Conservation (phyloP, 2,888 invertebrate genomes). For the Apodemia mormo region DNA sequence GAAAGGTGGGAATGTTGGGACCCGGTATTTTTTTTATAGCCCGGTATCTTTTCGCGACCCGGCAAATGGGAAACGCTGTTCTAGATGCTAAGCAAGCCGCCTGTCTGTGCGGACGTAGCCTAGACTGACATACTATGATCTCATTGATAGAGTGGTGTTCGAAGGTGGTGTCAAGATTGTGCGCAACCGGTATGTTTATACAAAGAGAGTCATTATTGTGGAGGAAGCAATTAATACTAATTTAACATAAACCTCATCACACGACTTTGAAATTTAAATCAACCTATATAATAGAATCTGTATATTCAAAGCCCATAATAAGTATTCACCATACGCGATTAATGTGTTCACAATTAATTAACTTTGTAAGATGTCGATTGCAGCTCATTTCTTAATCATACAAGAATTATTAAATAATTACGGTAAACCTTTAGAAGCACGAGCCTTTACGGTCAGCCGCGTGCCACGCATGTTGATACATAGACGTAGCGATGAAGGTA, state of each 20-base stretch:
- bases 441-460: conserved; percentile 51
- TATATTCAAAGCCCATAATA: background rate
- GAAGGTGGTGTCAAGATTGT: no score
- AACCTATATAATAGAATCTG: background rate
- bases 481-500: conserved; percentile 38
- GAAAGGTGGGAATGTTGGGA: no score
- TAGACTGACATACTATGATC: no score
- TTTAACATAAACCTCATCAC: conserved; percentile 14
- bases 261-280: background rate
- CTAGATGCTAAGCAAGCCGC: no score
- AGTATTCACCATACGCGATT: background rate
- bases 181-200: no score
- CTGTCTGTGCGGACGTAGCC: no score
- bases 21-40: no score
- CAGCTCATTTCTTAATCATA: conserved; percentile 18
- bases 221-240: no score
- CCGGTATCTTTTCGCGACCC: no score
- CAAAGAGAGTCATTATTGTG: no score
- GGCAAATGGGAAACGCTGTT: no score
- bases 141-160: no score
- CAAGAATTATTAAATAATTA: conserved; percentile 32
- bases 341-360: conserved; percentile 7
- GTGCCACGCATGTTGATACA: conserved; percentile 31
- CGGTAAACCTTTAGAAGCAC: conserved; percentile 47
- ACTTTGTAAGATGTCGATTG: conserved; percentile 2